A percentile compares a stretch with the other conserved stretches of the same genome.
phyloP scores from a whole-genome alignment of 2,888 invertebrate species.

The Orthosia cruda region DNA sequence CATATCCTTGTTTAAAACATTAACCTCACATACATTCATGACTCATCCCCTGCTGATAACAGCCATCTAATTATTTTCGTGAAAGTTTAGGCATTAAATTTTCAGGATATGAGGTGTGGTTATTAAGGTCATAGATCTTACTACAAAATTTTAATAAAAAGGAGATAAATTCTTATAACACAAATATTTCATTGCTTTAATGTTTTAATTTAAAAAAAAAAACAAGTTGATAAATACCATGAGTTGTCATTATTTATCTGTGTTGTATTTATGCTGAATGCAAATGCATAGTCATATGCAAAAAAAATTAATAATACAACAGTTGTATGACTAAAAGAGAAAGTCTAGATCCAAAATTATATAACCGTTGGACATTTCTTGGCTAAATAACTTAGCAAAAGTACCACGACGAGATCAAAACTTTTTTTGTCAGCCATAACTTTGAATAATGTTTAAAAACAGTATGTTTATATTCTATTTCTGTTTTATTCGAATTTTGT shows the following conservation, averaged over 20 bases:
- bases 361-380: slow-evolving; percentile 69
- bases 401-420: slow-evolving; percentile 34
- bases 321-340: slow-evolving; percentile 59
- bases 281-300: not conserved
- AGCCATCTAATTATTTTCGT: slow-evolving; percentile 1
- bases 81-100: not conserved
- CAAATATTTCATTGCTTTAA: not conserved
- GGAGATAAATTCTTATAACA: not conserved
- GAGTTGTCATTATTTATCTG: slow-evolving; percentile 17
- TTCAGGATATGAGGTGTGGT: slow-evolving; percentile 5
- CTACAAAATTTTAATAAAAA: not conserved
- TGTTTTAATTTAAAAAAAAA: not conserved
- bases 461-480: not conserved
- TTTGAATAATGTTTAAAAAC: slow-evolving; percentile 12
- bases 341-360: slow-evolving; percentile 72
- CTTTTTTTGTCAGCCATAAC: slow-evolving; percentile 26
- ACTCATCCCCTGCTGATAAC: slow-evolving; percentile 11
- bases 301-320: slow-evolving; percentile 6
- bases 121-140: not conserved
- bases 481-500: slow-evolving; percentile 7
- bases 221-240: slow-evolving; percentile 4
- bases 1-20: not conserved
- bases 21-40: slow-evolving; percentile 59
- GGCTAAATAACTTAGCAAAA: slow-evolving; percentile 49
- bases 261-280: not conserved